Evolutionary conservation across 2,113 vertebrate genomes (phyloP), one percentile per base, ranked within the genome.

Genomic region (Macheiramphus alcinus): DNA sequence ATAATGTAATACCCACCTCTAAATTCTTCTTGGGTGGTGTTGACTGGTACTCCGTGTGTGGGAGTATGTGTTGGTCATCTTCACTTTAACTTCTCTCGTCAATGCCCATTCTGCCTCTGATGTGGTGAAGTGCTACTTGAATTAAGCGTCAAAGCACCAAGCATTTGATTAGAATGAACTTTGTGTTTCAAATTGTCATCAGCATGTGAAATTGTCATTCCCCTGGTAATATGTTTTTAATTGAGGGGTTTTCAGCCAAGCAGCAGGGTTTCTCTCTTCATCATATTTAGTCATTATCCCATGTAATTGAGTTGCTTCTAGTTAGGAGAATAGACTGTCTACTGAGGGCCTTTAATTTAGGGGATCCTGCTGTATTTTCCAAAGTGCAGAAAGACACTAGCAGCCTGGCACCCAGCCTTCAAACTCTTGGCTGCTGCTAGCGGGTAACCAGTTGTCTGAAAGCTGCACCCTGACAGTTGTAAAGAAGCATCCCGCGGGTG

Each of bases 181-280:
- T 67, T 79, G 25, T 56, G 61, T 68, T 93, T 91, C 47, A 48
- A 9, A 53, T 80, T 89, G 92, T 84, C 76, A 75, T 85, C 73
- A 87, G 53, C n/a, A 42, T 81, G 58, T 89, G 86, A 94, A 94
- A 95, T 94, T 81, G 55, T 65, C 45, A 12, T 93, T 92, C 76
- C 40, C 43, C 13, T 75, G 42, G 25, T 85, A 85, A 82, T 84
- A 36, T 21, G 52, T 55, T 92, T 95, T 94, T 95, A 97, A 95
- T 91, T 94, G 95, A 91, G 86, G 34, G 40, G 43, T 87, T 94
- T 94, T 87, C 86, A 94, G 53, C 53, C 2, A 6, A 95, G 78
- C 91, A 91, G 70, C 87, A 56, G 73, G 86, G 40, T 94, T 95
- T 94, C 73, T 86, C 53, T 92, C 90, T 70, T 93, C 52, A 52